Conservation (phyloP, 2,888 invertebrate species). For the Panopea generosa region DNA sequence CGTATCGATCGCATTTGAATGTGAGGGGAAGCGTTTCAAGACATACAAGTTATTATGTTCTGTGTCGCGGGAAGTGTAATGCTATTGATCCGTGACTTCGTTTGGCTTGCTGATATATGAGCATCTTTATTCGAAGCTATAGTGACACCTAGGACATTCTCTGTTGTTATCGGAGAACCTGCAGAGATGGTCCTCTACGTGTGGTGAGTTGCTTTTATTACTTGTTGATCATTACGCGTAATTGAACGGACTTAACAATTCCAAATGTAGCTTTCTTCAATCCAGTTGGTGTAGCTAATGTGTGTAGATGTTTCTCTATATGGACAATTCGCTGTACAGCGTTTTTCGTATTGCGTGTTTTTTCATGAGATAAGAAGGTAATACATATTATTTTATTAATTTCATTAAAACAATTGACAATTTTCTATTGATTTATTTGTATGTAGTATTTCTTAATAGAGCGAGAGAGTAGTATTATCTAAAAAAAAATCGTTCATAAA, state of each 20-base stretch:
- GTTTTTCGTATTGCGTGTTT: too few species aligned
- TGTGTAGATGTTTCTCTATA: too few species aligned
- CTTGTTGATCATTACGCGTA: neutral
- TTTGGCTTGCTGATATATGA: conserved; percentile 45
- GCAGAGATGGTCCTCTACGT: conserved; percentile 1
- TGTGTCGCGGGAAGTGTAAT: conserved; percentile 58
- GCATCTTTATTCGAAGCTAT: conserved; percentile 25
- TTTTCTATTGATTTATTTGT: too few species aligned
- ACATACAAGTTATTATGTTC: conserved; percentile 60
- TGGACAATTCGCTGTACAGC: too few species aligned
- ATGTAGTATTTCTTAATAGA: too few species aligned
- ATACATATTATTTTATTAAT: too few species aligned
- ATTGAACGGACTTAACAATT: neutral
- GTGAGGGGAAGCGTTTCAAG: conserved; percentile 52
- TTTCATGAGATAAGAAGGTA: too few species aligned
- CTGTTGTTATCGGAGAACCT: conserved; percentile 26
- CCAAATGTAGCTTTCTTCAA: too few species aligned
- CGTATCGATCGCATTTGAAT: conserved; percentile 45
- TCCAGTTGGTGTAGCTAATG: too few species aligned
- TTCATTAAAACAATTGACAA: too few species aligned
- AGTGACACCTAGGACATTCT: conserved; percentile 22
- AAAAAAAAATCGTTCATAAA: too few species aligned
- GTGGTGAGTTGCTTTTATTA: conserved; percentile 5
- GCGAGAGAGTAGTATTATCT: too few species aligned
- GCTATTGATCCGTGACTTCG: conserved; percentile 51